A percentile compares a stretch with the other conserved stretches of the same genome.
phyloP scores from a whole-genome alignment of 2,113 vertebrate species.

The Empidonax alnorum region DNA sequence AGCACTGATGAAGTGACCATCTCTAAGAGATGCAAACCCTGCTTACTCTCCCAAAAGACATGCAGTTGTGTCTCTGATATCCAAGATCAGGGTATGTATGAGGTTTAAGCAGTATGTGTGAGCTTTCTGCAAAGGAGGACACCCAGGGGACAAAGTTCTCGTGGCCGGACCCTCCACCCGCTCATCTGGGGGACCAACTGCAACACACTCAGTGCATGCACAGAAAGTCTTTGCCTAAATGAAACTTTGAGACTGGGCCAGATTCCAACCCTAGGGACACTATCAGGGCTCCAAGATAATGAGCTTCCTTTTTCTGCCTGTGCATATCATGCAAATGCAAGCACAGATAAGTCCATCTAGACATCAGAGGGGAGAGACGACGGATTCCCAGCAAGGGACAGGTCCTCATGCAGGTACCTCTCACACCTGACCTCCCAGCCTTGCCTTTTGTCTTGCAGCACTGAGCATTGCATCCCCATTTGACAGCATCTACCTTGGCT shows the following conservation, averaged over 20 bases:
- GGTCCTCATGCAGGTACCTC: not conserved
- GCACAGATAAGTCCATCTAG: not conserved
- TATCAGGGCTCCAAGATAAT: not conserved
- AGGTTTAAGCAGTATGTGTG: not conserved
- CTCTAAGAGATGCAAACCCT: not conserved
- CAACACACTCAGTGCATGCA: not conserved
- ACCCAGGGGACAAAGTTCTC: not conserved
- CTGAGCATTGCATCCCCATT: constrained; percentile 89
- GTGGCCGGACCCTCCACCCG: not conserved
- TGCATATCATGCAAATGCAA: rapidly evolving
- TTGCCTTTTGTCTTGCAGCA: constrained; percentile 72
- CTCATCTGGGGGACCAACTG: too few species aligned
- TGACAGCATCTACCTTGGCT: constrained; percentile 85
- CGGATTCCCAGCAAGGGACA: not conserved
- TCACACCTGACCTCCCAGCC: not conserved
- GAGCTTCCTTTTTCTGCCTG: not conserved
- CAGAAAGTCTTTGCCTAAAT: not conserved
- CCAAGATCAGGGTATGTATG: not conserved
- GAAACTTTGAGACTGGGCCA: not conserved
- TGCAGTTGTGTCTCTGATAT: not conserved
- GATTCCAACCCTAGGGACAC: not conserved
- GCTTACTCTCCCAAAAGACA: not conserved
- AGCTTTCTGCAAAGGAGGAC: not conserved
- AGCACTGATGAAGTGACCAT: not conserved
- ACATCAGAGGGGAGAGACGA: not conserved